Evolutionary conservation across 2,113 vertebrate genomes (phyloP), one percentile per base, ranked within the genome.

Genomic region (Tapirus terrestris): DNA sequence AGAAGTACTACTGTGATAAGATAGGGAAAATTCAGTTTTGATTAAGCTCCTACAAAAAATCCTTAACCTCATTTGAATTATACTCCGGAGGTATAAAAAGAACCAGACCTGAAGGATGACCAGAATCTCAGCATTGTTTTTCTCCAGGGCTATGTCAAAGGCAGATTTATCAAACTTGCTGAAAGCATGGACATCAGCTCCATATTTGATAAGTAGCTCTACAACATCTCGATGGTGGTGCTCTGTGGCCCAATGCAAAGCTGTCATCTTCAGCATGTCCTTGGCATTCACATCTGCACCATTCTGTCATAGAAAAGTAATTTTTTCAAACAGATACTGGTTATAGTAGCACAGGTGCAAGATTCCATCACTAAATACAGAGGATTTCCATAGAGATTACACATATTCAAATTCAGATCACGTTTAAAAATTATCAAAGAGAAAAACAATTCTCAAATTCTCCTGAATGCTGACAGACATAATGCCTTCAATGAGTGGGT

Each of bases 241-340:
- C 95, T 99, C 99, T 0, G 99, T 99, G 0, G 99, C 99, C 99
- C 99, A 99, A 92, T 99, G 99, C 89, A 99, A 97, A 14, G 99
- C 99, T 0, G 99, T 99, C 99, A 99, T 99, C 98, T 99, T 99
- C 98, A 99, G 96, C 99, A 99, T 99, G 98, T 99, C 99, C 98
- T 99, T 99, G 96, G 99, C 99, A 5, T 99, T 99, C 36, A 99
- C 99, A 93, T 99, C 99, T 0, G 99, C 99, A 0, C 99, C 99
- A 0, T 99, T 99, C 99, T 99, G 98, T 27, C 80, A 92, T 0
- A 68, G 48, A 93, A 4, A 93, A 36, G 14, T 43, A 8, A 7
- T 45, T 45, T 92, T 76, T 93, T 96, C 61, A 84, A 61, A 80
- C 3, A 67, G 45, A 89, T 16, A 86, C 17, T 60, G 87, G 73